Evolutionary conservation across 2,113 vertebrate genomes (phyloP).

Genomic region (Tupaia chinensis): DNA sequence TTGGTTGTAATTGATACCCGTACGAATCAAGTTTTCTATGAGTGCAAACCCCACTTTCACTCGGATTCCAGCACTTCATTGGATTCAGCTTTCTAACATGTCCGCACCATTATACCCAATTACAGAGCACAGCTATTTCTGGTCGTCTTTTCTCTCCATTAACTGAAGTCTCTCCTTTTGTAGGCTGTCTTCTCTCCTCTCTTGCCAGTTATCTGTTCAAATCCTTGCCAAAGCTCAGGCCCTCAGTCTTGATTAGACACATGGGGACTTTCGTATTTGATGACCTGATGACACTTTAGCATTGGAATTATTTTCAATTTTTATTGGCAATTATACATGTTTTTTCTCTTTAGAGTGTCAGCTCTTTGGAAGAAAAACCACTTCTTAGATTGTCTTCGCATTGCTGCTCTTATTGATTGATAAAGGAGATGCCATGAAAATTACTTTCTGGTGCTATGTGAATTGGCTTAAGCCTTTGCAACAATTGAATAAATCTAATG

Average conservation of each 20-base stretch:
- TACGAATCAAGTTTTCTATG: neutral
- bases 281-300: neutral
- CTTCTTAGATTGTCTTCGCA: neutral
- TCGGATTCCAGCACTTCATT: neutral
- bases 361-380: neutral
- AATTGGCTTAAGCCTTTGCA: neutral
- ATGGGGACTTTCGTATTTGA: neutral
- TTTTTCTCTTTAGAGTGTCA: slow-evolving; percentile 52
- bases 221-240: neutral
- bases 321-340: neutral
- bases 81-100: neutral
- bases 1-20: neutral
- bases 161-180: too few relatives aligned
- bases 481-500: neutral
- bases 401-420: neutral
- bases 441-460: neutral
- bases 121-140: neutral
- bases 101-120: neutral
- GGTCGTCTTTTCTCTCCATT: neutral
- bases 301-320: slow-evolving; percentile 4
- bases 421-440: slow-evolving; percentile 16
- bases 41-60: neutral
- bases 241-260: neutral
- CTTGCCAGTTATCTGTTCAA: slow-evolving; percentile 2
- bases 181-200: neutral